phyloP scores from a whole-genome alignment of 2,797 vertebrate species.

The Karalla daura region DNA sequence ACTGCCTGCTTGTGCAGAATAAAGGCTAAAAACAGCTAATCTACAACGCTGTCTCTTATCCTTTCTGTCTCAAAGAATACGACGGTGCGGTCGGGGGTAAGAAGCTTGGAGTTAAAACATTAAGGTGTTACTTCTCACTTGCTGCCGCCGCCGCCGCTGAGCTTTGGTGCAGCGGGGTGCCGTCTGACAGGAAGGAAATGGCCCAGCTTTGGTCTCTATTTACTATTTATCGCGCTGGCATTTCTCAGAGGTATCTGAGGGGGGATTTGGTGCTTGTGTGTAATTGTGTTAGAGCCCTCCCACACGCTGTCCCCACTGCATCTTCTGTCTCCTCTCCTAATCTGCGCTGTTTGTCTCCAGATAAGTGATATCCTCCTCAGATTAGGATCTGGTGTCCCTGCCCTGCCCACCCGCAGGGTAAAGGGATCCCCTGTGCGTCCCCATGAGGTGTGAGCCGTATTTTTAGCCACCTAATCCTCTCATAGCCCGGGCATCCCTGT shows the following conservation, averaged over 20 bases:
- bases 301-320: conserved; percentile 80
- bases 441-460: conserved; percentile 66
- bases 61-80: not conserved
- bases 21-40: not conserved
- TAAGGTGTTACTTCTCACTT: conserved; percentile 11
- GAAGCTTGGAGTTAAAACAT: conserved; percentile 5
- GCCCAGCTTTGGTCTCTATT: conserved; percentile 73
- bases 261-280: conserved; percentile 81
- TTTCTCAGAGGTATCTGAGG: conserved; percentile 73
- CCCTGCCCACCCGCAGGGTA: conserved; percentile 65
- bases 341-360: conserved; percentile 85
- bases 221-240: conserved; percentile 72
- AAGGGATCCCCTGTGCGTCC: conserved; percentile 70
- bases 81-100: conserved; percentile 2
- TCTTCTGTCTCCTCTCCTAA: conserved; percentile 87
- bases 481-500: conserved; percentile 58
- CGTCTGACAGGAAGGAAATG: conserved; percentile 71
- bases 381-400: conserved; percentile 78
- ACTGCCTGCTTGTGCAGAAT: not conserved
- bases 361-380: conserved; percentile 83
- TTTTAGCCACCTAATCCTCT: conserved; percentile 83
- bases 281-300: conserved; percentile 86
- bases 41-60: not conserved
- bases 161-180: conserved; percentile 37
- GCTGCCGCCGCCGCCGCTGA: no score